phyloP scores from a whole-genome alignment of 2,113 vertebrate species.

The Hyla sarda region DNA sequence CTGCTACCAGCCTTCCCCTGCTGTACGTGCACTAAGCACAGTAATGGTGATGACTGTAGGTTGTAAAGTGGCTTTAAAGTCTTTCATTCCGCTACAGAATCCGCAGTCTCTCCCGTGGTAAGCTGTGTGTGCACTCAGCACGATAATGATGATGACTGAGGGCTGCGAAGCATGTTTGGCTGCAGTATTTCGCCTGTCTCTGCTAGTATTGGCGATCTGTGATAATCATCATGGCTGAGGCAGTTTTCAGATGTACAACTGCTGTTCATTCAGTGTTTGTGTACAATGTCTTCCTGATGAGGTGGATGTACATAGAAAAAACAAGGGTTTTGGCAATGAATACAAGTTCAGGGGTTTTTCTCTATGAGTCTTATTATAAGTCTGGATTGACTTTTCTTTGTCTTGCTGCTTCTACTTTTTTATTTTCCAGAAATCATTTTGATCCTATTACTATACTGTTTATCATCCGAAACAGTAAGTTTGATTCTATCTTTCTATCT shows the following conservation, averaged over 20 bases:
- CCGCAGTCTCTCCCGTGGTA: neutral
- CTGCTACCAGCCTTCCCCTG: neutral
- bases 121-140: neutral
- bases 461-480: neutral
- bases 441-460: neutral
- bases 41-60: neutral
- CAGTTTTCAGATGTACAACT: neutral
- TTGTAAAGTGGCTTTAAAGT: neutral
- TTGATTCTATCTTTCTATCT: too few species aligned
- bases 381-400: neutral
- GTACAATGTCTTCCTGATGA: neutral
- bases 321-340: neutral
- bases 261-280: neutral
- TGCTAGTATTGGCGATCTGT: neutral
- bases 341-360: neutral
- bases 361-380: neutral
- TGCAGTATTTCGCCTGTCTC: neutral
- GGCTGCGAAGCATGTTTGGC: neutral
- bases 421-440: neutral
- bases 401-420: neutral
- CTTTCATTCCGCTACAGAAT: neutral
- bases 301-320: neutral
- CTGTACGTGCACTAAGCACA: neutral
- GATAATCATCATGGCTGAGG: neutral
- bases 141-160: neutral